Base-by-base conservation (phyloP, 2,888 invertebrate species). In the Cryptophagus acutangulus region DNA sequence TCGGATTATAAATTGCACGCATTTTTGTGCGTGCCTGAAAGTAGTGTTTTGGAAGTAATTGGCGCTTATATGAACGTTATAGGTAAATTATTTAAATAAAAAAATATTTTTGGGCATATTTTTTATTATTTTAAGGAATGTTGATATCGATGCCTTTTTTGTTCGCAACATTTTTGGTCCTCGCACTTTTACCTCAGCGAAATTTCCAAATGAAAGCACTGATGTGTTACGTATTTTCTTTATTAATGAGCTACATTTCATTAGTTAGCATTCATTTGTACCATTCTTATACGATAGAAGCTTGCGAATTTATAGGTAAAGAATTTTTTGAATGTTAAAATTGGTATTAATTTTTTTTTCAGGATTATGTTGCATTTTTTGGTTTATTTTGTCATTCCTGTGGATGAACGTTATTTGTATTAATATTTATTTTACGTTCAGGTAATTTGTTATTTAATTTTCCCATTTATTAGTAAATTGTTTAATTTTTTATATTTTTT, bases 381-480 rank as follows among this genome's bases (percentile, higher is more conserved):
- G 80, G 51, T 86, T 88, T 65, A 76, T 87, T 70, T 77, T 82
- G 9, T 84, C 85, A 54, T 89, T 89, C 72, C 84, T 87, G 65
- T 90, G 89, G 89, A 74, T 89, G 58, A 88, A 86, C 61, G 82
- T 88, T 14, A 89, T 89, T 77, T 88, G 88, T 65, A 82, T 88
- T 63, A 89, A 90, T 63, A 81, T 89, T 59, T 89, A 86, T 82
- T 82, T 85, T 73, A 83, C 84, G 10, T 86, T 87, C 69, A 82
- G 83, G 85, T 85, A 72, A 74, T 70, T 62, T n/a, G n/a, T n/a
- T n/a, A n/a, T n/a, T n/a, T n/a, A n/a, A n/a, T n/a, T n/a, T n/a
- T n/a, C n/a, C n/a, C n/a, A n/a, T n/a, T n/a, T n/a, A n/a, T n/a
- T n/a, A n/a, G n/a, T n/a, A n/a, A n/a, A 16, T 16, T 36, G 3